A percentile compares a stretch with the other conserved stretches of the same genome.
Evolutionary conservation across 1,140 invertebrate genomes (phyloP).

Genomic region (Listronotus bonariensis): DNA sequence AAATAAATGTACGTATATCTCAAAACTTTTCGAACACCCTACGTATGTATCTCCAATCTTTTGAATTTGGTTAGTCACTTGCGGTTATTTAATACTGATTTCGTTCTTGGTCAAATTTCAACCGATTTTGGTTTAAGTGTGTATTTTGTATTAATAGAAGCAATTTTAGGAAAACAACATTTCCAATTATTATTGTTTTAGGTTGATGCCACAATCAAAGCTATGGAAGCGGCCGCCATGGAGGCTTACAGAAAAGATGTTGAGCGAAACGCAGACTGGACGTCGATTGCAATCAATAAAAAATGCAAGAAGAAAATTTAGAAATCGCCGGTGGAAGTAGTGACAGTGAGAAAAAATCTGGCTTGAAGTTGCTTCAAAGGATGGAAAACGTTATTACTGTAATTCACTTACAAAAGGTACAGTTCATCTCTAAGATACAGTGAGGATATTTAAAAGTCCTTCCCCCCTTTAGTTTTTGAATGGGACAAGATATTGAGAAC

Average conservation of each 20-base stretch:
- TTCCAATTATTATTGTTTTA: too few relatives aligned
- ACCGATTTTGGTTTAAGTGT: too few relatives aligned
- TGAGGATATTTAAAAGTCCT: neutral
- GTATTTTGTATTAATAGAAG: too few relatives aligned
- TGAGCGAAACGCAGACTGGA: slow-evolving; percentile 73
- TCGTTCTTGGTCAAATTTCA: too few relatives aligned
- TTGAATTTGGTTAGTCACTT: too few relatives aligned
- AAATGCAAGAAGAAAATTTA: slow-evolving; percentile 53
- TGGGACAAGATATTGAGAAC: too few relatives aligned
- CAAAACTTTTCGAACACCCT: too few relatives aligned
- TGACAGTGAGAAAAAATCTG: slow-evolving; percentile 59
- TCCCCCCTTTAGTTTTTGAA: too few relatives aligned
- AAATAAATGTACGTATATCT: too few relatives aligned
- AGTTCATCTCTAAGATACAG: slow-evolving; percentile 19
- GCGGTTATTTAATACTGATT: too few relatives aligned
- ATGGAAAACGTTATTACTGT: slow-evolving; percentile 81
- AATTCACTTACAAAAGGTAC: slow-evolving; percentile 78
- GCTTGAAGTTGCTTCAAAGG: slow-evolving; percentile 72
- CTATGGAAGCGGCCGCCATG: slow-evolving; percentile 89
- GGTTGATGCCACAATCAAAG: slow-evolving; percentile 76
- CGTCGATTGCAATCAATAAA: slow-evolving; percentile 53
- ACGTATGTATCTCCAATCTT: too few relatives aligned
- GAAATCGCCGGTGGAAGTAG: slow-evolving; percentile 40
- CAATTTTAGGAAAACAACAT: too few relatives aligned
- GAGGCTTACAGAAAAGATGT: slow-evolving; percentile 81